phyloP scores from a whole-genome alignment of 2,797 vertebrate species.

The Danio tinwini region DNA sequence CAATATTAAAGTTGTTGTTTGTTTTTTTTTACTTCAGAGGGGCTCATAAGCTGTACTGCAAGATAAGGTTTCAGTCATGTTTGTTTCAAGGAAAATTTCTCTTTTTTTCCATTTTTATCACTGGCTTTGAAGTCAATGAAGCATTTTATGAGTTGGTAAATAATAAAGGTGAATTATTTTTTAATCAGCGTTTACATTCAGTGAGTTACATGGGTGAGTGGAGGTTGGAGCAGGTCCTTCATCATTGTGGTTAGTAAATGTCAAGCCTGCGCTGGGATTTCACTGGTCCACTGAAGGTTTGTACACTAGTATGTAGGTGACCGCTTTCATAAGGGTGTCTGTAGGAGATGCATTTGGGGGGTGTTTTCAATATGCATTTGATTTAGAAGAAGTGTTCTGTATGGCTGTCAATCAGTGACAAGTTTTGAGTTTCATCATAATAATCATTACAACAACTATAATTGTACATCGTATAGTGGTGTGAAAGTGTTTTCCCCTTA shows the following conservation, averaged over 20 bases:
- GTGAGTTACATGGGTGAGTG: slow-evolving; percentile 52
- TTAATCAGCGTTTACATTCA: slow-evolving; percentile 52
- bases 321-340: not conserved
- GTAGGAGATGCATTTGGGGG: not conserved
- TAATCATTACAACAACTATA: too few relatives aligned
- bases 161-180: slow-evolving; percentile 55
- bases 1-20: too few relatives aligned
- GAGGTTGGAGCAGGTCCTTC: slow-evolving; percentile 38
- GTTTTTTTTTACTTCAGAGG: too few relatives aligned
- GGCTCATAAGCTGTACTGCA: not conserved
- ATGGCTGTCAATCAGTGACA: not conserved
- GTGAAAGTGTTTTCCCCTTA: too few relatives aligned
- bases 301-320: slow-evolving; percentile 18
- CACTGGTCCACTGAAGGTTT: slow-evolving; percentile 10
- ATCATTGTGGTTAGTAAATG: slow-evolving; percentile 53
- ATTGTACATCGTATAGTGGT: too few relatives aligned
- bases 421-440: not conserved
- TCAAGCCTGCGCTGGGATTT: slow-evolving; percentile 31
- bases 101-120: slow-evolving; percentile 35
- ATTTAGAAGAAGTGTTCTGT: not conserved
- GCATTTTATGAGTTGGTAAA: slow-evolving; percentile 56
- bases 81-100: slow-evolving; percentile 34
- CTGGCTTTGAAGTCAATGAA: slow-evolving; percentile 46
- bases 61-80: slow-evolving; percentile 37
- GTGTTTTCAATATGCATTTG: not conserved